These are phyloP conservation scores for Pterois miles DNA, from an alignment of 2,797 vertebrate genomes.

Conservation along the genomic window DNA sequence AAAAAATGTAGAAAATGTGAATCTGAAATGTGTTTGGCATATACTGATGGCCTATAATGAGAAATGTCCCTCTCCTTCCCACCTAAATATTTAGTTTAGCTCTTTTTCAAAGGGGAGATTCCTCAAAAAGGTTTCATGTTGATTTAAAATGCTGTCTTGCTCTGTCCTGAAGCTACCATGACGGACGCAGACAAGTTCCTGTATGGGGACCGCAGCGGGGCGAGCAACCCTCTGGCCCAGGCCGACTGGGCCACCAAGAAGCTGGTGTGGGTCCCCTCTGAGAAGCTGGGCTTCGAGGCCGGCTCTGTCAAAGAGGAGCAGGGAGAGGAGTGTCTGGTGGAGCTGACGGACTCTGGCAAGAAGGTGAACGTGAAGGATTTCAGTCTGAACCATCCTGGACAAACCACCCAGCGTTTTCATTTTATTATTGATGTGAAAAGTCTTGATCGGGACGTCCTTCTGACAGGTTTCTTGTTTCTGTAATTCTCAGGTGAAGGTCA, in stretches of 20 bases:
- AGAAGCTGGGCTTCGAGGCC: slow-evolving; percentile 93
- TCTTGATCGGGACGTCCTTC: background rate
- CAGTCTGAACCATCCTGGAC: background rate
- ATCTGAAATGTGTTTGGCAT: background rate
- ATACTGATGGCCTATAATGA: background rate
- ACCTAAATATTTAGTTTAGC: background rate
- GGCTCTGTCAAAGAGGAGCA: slow-evolving; percentile 95
- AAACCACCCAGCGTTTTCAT: background rate
- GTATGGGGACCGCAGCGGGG: slow-evolving; percentile 91
- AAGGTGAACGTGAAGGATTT: slow-evolving; percentile 77
- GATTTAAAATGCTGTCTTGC: background rate
- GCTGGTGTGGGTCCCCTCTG: slow-evolving; percentile 96
- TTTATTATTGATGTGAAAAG: background rate
- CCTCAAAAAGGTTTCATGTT: background rate
- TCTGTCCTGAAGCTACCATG: slow-evolving; percentile 74
- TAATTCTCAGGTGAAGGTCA: slow-evolving; percentile 86
- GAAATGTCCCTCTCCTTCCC: background rate
- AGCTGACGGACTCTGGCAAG: slow-evolving; percentile 93
- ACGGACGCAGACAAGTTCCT: slow-evolving; percentile 95
- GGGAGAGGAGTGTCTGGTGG: slow-evolving; percentile 94
- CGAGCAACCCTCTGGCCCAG: slow-evolving; percentile 92
- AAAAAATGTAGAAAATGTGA: background rate
- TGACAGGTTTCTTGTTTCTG: slow-evolving; percentile 1
- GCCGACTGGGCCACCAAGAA: slow-evolving; percentile 98
- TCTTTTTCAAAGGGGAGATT: background rate